phyloP scores from a whole-genome alignment of 92 coral and sea anemone genomes.

The Epizoanthus stellaris region DNA sequence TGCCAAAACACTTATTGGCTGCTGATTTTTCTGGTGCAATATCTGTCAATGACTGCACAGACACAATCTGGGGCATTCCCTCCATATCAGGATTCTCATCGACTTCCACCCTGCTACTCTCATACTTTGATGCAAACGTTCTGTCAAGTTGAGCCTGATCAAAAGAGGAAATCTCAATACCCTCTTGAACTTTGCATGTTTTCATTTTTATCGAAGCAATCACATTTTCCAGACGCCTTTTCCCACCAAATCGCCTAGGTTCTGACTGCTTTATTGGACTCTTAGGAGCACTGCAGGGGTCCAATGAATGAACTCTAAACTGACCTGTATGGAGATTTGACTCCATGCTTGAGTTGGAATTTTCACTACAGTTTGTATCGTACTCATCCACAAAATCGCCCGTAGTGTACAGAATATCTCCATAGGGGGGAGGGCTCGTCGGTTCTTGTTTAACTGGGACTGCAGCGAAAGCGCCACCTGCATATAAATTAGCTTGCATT shows the following conservation, averaged over 20 bases:
- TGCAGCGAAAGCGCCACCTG: neutral
- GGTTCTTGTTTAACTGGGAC: neutral
- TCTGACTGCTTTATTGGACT: neutral
- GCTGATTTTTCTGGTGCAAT: neutral
- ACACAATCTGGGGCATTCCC: conserved; percentile 26
- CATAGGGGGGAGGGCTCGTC: neutral
- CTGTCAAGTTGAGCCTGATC: neutral
- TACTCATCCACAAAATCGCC: neutral
- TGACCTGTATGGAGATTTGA: neutral
- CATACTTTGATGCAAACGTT: neutral
- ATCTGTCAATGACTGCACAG: conserved; percentile 24
- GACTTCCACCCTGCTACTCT: neutral
- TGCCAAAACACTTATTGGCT: too few species aligned
- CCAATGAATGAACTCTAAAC: neutral
- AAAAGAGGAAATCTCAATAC: neutral
- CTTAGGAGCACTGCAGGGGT: neutral
- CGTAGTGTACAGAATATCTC: neutral
- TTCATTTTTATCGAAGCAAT: conserved; percentile 38
- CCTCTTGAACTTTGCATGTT: neutral
- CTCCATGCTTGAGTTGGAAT: neutral
- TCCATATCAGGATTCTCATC: conserved; percentile 16
- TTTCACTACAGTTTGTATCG: neutral
- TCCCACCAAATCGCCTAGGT: conserved; percentile 6
- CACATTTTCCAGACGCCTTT: conserved; percentile 34
- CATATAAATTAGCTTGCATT: neutral